phyloP scores from a whole-genome alignment of 2,888 invertebrate species.

The Erebia ligea region DNA sequence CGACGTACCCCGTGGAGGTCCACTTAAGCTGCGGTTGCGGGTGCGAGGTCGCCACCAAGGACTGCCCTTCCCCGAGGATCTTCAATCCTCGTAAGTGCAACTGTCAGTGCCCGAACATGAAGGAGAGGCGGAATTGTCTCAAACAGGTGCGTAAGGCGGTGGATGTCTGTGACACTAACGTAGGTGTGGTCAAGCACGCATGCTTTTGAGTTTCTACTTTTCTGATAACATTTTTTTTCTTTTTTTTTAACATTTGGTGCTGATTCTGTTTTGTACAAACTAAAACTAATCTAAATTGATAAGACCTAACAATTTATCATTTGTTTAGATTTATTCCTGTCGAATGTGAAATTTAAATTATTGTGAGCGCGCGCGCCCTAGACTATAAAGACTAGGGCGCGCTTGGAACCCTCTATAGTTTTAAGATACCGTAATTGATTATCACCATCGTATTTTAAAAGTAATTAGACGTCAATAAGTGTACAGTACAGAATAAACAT shows the following conservation, averaged over 20 bases:
- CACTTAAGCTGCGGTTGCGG: constrained; percentile 68
- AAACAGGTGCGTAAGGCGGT: constrained; percentile 78
- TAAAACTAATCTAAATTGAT: neutral
- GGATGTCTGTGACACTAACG: constrained; percentile 75
- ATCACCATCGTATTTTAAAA: too few relatives aligned
- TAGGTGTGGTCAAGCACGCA: constrained; percentile 56
- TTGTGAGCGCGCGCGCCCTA: too few relatives aligned
- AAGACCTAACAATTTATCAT: neutral
- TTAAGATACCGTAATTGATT: too few relatives aligned
- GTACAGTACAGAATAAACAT: too few relatives aligned
- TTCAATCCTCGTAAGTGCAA: constrained; percentile 79
- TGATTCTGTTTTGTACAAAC: constrained; percentile 1
- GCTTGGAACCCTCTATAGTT: too few relatives aligned
- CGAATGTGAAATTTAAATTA: too few relatives aligned
- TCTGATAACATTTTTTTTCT: constrained; percentile 52
- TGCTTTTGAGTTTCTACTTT: constrained; percentile 45
- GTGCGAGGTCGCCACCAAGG: constrained; percentile 56
- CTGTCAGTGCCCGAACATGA: constrained; percentile 75
- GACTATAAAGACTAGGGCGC: too few relatives aligned
- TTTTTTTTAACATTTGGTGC: neutral
- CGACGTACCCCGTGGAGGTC: constrained; percentile 67
- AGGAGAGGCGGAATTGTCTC: constrained; percentile 69
- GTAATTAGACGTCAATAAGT: too few relatives aligned
- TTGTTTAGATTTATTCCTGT: too few relatives aligned
- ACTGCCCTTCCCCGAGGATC: constrained; percentile 62